phyloP scores from a whole-genome alignment of 2,888 invertebrate genomes.

The Drosophila neutralis region DNA sequence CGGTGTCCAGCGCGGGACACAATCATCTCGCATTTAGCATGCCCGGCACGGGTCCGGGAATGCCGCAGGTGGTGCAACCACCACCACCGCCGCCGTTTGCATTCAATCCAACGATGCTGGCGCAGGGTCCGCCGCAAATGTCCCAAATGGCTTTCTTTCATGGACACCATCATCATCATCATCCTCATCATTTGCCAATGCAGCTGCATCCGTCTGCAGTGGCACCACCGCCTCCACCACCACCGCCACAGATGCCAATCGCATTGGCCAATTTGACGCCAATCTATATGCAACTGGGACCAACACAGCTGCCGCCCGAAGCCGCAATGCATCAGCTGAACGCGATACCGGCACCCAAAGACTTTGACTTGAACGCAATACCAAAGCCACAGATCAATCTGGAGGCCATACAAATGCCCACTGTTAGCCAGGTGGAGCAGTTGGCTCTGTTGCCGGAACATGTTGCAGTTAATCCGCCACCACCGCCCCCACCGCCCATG shows the following conservation, averaged over 20 bases:
- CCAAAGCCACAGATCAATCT: constrained; percentile 87
- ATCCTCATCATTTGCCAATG: constrained; percentile 67
- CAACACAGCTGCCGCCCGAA: constrained; percentile 50
- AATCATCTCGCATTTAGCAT: constrained; percentile 64
- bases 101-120: constrained; percentile 67
- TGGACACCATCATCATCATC: constrained; percentile 54
- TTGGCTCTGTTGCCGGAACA: constrained; percentile 56
- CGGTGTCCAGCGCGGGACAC: constrained; percentile 53
- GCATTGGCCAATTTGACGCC: constrained; percentile 79
- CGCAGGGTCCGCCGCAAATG: constrained; percentile 79
- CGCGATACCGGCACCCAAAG: constrained; percentile 87
- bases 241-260: constrained; percentile 78
- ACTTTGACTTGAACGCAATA: constrained; percentile 87
- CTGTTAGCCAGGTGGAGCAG: constrained; percentile 50
- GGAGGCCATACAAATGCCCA: constrained; percentile 87
- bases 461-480: constrained; percentile 58
- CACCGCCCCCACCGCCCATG: constrained; percentile 68
- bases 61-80: constrained; percentile 57
- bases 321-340: constrained; percentile 86
- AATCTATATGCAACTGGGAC: constrained; percentile 84
- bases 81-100: constrained; percentile 70
- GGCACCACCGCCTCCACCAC: constrained; percentile 80
- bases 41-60: constrained; percentile 30
- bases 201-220: constrained; percentile 82
- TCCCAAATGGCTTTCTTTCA: constrained; percentile 68